phyloP scores from a whole-genome alignment of 92 coral and sea anemone species.

The Zoanthus sociatus region DNA sequence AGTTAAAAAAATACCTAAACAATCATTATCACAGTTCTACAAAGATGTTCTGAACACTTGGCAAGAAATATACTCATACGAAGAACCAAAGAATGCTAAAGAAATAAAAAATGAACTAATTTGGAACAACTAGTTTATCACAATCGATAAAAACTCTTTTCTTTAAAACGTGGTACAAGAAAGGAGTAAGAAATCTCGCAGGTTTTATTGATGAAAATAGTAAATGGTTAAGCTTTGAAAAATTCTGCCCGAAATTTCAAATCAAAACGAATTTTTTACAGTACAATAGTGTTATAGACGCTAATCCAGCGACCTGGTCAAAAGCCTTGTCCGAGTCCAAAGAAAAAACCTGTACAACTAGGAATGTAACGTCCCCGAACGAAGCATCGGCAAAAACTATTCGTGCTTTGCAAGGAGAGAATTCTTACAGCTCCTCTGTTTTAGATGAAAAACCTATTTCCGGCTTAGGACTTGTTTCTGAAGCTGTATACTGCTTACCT shows the following conservation, averaged over 20 bases:
- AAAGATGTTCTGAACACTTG: no score
- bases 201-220: neutral
- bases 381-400: neutral
- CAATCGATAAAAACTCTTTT: no score
- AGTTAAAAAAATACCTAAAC: no score
- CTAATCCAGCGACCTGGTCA: neutral
- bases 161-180: no score
- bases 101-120: no score
- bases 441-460: neutral
- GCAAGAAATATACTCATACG: no score
- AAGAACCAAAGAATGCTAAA: no score
- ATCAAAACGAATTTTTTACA: slow-evolving; percentile 13
- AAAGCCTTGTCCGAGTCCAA: neutral
- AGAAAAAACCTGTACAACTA: neutral
- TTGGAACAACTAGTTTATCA: no score
- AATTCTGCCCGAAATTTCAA: neutral
- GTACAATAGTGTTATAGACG: slow-evolving; percentile 11
- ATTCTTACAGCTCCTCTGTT: slow-evolving; percentile 18
- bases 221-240: neutral
- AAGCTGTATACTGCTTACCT: slow-evolving; percentile 4
- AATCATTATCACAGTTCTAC: no score
- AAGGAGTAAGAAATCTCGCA: neutral
- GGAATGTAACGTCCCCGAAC: neutral
- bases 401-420: slow-evolving; percentile 11
- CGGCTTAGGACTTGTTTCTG: neutral